Percentiles rank a stretch among this genome's conserved stretches.
Conservation (phyloP, 2,888 invertebrate genomes). For the Yponomeuta malinellus region DNA sequence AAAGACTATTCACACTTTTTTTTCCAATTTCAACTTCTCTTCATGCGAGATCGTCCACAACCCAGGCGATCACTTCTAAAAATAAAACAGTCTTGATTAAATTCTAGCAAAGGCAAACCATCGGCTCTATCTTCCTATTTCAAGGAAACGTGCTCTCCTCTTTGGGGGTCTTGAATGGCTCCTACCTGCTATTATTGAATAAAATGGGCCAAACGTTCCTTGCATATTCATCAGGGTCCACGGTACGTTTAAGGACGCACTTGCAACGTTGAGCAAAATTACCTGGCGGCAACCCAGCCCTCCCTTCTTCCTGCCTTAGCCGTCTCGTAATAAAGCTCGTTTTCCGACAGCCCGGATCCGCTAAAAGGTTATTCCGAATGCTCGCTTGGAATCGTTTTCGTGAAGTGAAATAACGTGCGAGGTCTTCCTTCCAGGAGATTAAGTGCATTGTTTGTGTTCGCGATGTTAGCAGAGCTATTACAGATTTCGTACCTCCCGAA, state of each 20-base stretch:
- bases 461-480: constrained; percentile 11
- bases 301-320: neutral
- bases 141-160: neutral
- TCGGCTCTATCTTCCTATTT: neutral
- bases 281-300: neutral
- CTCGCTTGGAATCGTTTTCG: constrained; percentile 8
- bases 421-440: constrained; percentile 6
- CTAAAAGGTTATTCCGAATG: constrained; percentile 1
- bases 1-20: too few species aligned
- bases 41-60: too few species aligned
- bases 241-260: constrained; percentile 1
- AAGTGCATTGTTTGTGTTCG: constrained; percentile 7
- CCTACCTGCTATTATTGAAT: constrained; percentile 11
- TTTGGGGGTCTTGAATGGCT: neutral
- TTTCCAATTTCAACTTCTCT: too few species aligned
- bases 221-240: constrained; percentile 11
- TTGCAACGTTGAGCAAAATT: constrained; percentile 6
- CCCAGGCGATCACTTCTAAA: too few species aligned
- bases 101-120: too few species aligned
- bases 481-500: constrained; percentile 4
- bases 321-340: neutral
- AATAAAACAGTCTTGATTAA: too few species aligned
- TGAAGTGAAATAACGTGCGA: constrained; percentile 12
- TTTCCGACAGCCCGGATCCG: neutral
- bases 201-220: constrained; percentile 9